A percentile compares a stretch with the other conserved stretches of the same genome.
Conservation (phyloP, 2,888 invertebrate species). For the Pegoplata infirma region DNA sequence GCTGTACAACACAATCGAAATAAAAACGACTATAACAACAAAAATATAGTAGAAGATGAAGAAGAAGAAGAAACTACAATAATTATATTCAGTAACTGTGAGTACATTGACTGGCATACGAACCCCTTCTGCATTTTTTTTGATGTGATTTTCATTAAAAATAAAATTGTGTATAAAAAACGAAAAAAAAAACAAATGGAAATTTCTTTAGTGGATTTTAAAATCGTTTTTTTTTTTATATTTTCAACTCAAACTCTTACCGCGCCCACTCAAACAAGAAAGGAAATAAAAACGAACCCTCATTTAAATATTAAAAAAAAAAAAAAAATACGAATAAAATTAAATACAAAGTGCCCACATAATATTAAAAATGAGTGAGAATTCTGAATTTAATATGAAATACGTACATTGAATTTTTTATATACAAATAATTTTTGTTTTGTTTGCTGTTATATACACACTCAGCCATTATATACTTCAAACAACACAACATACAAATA, state of each 20-base stretch:
- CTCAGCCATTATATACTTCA: not conserved
- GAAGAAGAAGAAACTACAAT: not conserved
- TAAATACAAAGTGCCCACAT: not conserved
- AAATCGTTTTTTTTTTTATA: not conserved
- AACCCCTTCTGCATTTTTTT: not conserved
- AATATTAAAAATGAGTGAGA: not conserved
- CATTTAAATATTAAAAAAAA: slow-evolving; percentile 24
- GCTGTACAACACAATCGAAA: not conserved
- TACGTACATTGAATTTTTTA: not conserved
- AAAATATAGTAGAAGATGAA: not conserved
- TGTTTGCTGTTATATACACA: not conserved
- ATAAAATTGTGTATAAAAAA: slow-evolving; percentile 10
- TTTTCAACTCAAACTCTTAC: slow-evolving; percentile 30
- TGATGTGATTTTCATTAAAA: not conserved
- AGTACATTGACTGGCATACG: slow-evolving; percentile 9
- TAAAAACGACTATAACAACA: too few species aligned
- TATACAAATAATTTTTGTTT: not conserved
- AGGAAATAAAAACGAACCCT: slow-evolving; percentile 17
- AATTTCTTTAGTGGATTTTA: not conserved
- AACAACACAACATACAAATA: too few species aligned
- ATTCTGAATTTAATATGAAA: not conserved
- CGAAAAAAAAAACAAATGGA: not conserved
- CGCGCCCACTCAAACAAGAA: slow-evolving; percentile 47
- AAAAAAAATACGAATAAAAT: slow-evolving; percentile 1
- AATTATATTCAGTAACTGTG: slow-evolving; percentile 17